Conservation (phyloP, 2,888 invertebrate genomes). For the Clitarchus hookeri region DNA sequence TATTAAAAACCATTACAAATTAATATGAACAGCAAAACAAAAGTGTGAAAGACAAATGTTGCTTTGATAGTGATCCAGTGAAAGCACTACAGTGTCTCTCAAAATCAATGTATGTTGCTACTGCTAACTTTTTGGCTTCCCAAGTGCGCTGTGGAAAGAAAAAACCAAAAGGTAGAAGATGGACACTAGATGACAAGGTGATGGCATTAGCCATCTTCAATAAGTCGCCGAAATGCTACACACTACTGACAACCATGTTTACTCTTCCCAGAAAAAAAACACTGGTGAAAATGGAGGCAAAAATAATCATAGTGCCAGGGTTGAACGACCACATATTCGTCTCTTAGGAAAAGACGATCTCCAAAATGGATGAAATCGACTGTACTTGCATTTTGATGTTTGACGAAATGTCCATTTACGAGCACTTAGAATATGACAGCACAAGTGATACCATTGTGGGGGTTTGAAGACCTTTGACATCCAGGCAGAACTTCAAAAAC, state of each 20-base stretch:
- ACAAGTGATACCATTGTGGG: constrained; percentile 7
- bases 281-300: neutral
- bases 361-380: neutral
- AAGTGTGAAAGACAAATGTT: neutral
- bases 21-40: neutral
- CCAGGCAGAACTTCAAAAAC: neutral
- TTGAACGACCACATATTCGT: neutral
- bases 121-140: neutral
- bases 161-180: neutral
- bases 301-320: neutral
- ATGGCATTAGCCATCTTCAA: neutral
- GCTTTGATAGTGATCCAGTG: neutral
- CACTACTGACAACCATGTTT: neutral
- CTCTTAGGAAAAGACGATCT: neutral
- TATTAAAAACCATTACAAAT: neutral
- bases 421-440: neutral
- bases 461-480: constrained; percentile 25
- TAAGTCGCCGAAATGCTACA: neutral
- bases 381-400: constrained; percentile 27
- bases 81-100: neutral
- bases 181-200: neutral
- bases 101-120: neutral
- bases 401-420: constrained; percentile 31
- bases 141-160: neutral
- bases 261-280: neutral